Base-by-base conservation (phyloP, 2,797 vertebrate genomes). In the Bradypus variegatus region DNA sequence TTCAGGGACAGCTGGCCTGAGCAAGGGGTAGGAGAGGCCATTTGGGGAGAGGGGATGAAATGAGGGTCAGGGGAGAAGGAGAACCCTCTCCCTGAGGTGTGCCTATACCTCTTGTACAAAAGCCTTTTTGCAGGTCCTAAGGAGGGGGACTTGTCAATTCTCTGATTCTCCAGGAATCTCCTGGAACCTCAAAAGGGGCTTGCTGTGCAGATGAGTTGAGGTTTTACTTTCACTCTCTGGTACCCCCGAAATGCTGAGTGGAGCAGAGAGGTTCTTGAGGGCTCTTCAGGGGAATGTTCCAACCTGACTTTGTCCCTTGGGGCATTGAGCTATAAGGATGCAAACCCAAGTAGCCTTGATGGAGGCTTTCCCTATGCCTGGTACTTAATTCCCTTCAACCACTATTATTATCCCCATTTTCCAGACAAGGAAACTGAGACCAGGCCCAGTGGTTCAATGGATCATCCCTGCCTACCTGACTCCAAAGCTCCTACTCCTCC, bases 1-100 rank as follows among this genome's bases (percentile, higher is more conserved):
- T 98, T 98, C 95, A 99, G 97, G 4, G 99, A 99, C 45, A 99
- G 94, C 97, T 99, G 98, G 81, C 99, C 99, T 96, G 90, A 8
- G 0, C 89, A 65, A 72, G 15, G 38, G 36, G 85, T 36, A 70
- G 60, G n/a, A 48, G 41, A 0, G 2, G 85, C 58, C 82, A 14
- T 8, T 5, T 0, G 0, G 1, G 36, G 48, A 64, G 76, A 78
- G 6, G 5, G 85, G 45, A 50, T 81, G 77, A 38, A 3, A 12
- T 5, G 15, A 27, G n/a, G 31, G 12, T 6, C 7, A 21, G 45
- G 38, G 18, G 2, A 25, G 27, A 10, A 36, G 36, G 18, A 14
- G 69, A 62, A 33, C 27, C 27, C 27, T 41, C 6, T 72, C 67
- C 7, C 67, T 3, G 1, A 14, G 9, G 31, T 19, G 14, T 0